Evolutionary conservation across 2,797 vertebrate species (phyloP), one percentile per base, ranked within the genome.

Genomic region (Phrynocephalus forsythii): DNA sequence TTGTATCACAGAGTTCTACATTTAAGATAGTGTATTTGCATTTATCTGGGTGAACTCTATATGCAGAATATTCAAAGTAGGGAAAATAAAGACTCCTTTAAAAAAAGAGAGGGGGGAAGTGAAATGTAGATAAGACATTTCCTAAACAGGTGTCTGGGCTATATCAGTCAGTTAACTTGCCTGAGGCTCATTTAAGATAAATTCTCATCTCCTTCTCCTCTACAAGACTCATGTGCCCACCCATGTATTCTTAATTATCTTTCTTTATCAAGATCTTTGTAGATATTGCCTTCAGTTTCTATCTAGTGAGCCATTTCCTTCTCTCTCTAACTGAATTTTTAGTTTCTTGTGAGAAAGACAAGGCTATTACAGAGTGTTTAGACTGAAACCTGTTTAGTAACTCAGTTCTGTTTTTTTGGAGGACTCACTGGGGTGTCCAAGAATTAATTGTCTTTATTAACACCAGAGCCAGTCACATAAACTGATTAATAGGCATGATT

Each of bases 281-380:
- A 89, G 88, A 89, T 94, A 91, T 90, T 93, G 90, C 63, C 87
- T 83, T 80, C 88, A 84, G 90, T 87, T 88, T 92, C 87, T 66
- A 73, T 81, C 69, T 30, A 75, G 38, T 82, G 72, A 76, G 30
- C 24, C 22, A 9, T 5, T n/a, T 72, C 56, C 76, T 67, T 5
- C 26, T 2, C 69, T 48, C 66, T 33, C 20, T 75, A 16, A 52
- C 81, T 69, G 71, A 71, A 69, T 5, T 22, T 4, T 66, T 22
- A 33, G 7, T 22, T 66, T 76, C 44, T 87, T 87, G 69, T 50
- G 10, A 77, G 13, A 28, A 75, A 68, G 15, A 38, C 11, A 73
- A 52, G n/a, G 16, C 2, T 50, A 22, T 38, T 68, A 33, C 30
- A n/a, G 24, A 28, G 38, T 73, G 18, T 76, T 85, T 88, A 76